phyloP scores from a whole-genome alignment of 2,888 invertebrate species.

The Epistrophe grossulariae region DNA sequence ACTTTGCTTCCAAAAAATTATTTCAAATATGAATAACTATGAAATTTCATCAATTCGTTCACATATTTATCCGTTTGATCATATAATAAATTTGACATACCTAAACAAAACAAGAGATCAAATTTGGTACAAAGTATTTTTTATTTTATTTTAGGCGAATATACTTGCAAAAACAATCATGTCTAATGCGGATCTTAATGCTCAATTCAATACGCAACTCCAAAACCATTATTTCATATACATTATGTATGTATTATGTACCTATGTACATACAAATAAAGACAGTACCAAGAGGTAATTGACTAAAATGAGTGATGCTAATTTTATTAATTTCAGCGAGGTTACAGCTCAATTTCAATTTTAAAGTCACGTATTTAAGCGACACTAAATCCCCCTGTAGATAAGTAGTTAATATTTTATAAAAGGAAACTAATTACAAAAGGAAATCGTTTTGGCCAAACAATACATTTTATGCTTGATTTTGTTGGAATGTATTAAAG shows the following conservation, averaged over 20 bases:
- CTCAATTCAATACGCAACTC: not conserved
- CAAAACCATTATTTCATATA: not conserved
- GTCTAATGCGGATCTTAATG: not conserved
- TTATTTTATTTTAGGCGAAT: no score
- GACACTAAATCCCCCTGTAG: not conserved
- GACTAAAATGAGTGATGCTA: not conserved
- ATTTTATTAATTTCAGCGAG: constrained; percentile 5
- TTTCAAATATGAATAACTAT: no score
- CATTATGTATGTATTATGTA: no score
- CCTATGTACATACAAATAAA: not conserved
- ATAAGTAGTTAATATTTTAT: not conserved
- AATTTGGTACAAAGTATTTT: no score
- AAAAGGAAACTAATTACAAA: constrained; percentile 4
- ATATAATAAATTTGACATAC: no score
- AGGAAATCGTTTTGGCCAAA: not conserved
- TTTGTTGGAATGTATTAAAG: no score
- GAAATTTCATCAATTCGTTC: no score
- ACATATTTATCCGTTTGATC: no score
- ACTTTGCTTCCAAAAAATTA: no score
- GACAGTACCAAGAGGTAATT: not conserved
- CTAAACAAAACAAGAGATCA: no score
- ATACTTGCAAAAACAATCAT: not conserved
- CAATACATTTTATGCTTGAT: not conserved
- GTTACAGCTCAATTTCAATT: not conserved
- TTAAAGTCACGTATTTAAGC: constrained; percentile 6